These are phyloP conservation scores for Trogon melanurus DNA, from an alignment of 2,113 vertebrate species.

Conservation along the genomic window DNA sequence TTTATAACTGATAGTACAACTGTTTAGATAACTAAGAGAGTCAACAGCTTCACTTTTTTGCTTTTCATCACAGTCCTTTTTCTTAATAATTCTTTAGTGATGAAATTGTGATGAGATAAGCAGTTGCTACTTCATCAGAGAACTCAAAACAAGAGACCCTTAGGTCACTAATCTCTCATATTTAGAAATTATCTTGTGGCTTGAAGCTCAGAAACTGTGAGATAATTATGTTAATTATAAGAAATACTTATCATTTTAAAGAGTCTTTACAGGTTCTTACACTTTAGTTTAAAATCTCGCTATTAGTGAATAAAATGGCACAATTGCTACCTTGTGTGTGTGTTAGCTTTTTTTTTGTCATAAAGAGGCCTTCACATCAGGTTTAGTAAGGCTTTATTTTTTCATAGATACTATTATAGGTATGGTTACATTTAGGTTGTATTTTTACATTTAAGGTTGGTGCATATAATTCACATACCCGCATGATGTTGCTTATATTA, in stretches of 20 bases:
- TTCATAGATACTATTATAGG: not conserved
- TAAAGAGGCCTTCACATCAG: not conserved
- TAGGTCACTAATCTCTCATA: not conserved
- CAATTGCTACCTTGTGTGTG: not conserved
- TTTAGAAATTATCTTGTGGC: not conserved
- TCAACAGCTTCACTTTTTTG: not conserved
- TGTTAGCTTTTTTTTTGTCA: not conserved
- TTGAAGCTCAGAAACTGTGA: not conserved
- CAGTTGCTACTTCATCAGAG: not conserved
- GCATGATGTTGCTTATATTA: not conserved
- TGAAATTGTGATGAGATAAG: not conserved
- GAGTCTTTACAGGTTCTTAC: not conserved
- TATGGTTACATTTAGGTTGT: not conserved
- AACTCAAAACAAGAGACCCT: not conserved
- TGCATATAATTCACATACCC: not conserved
- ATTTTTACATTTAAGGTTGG: not conserved
- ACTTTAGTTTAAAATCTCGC: not conserved
- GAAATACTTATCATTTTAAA: not conserved
- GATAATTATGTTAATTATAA: not conserved
- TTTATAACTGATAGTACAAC: not conserved
- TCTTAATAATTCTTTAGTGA: not conserved
- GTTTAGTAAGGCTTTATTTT: not conserved
- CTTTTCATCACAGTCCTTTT: not conserved
- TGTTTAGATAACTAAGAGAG: not conserved
- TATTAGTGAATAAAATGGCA: not conserved